These are phyloP conservation scores for Holotrichia oblita DNA, from an alignment of 1,140 invertebrate genomes.

Conservation along the genomic window DNA sequence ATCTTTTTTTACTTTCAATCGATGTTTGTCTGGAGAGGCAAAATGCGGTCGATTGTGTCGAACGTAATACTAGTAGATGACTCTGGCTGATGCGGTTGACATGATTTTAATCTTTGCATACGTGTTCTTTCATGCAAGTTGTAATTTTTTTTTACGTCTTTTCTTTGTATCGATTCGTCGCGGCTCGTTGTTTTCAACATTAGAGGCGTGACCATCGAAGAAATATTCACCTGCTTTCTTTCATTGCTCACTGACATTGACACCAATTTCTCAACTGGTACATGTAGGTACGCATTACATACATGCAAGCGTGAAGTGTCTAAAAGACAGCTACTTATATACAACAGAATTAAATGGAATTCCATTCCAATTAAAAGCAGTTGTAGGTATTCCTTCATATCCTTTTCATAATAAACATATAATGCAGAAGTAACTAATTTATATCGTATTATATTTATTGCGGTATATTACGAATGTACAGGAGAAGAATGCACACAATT, in stretches of 20 bases:
- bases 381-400: not conserved
- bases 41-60: not conserved
- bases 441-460: no score
- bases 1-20: constrained; percentile 15
- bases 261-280: constrained; percentile 21
- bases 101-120: not conserved
- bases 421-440: no score
- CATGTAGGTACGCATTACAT: not conserved
- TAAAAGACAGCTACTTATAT: not conserved
- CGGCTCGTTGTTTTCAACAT: constrained; percentile 15
- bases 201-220: constrained; percentile 4
- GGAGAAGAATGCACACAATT: no score
- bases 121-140: no score
- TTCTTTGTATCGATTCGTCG: constrained; percentile 8
- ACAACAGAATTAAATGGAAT: not conserved
- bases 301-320: not conserved
- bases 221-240: constrained; percentile 14
- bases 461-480: no score
- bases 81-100: not conserved
- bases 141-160: not conserved
- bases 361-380: not conserved
- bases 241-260: constrained; percentile 26
- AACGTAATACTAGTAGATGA: not conserved
- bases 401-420: no score
- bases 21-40: not conserved